Evolutionary conservation across 2,797 vertebrate species (phyloP).

Genomic region (Loris lydekkerianus): DNA sequence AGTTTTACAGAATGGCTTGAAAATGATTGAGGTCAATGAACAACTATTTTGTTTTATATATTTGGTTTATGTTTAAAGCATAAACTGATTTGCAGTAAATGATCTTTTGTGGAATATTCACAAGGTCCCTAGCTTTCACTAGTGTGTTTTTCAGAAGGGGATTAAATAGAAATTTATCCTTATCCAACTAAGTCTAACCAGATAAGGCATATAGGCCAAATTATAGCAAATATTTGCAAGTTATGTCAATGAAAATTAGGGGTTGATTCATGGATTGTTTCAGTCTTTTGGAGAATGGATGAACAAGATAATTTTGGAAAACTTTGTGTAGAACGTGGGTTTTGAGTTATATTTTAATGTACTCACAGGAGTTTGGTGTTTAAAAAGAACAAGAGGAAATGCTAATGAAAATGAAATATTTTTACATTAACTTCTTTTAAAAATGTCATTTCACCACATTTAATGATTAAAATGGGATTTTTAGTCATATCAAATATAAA

Average conservation of each 20-base stretch:
- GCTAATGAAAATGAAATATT: conserved; percentile 1
- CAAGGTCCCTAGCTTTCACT: neutral
- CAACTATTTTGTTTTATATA: neutral
- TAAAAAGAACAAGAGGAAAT: neutral
- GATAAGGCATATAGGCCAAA: conserved; percentile 36
- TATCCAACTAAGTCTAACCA: neutral
- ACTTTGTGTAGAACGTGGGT: neutral
- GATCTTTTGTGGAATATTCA: neutral
- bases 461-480: conserved; percentile 47
- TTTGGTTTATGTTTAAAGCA: neutral
- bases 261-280: neutral
- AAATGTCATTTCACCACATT: neutral
- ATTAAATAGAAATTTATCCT: conserved; percentile 40
- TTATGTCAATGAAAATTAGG: neutral
- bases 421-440: conserved; percentile 55
- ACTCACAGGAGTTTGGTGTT: neutral
- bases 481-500: conserved; percentile 31
- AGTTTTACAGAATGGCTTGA: neutral
- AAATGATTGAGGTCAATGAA: neutral
- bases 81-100: neutral
- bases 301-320: neutral
- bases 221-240: conserved; percentile 56
- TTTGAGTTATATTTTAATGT: conserved; percentile 39
- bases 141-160: neutral
- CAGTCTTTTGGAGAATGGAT: neutral